Evolutionary conservation across 92 coral and sea anemone genomes (phyloP).

Genomic region (Nematostella vectensis): DNA sequence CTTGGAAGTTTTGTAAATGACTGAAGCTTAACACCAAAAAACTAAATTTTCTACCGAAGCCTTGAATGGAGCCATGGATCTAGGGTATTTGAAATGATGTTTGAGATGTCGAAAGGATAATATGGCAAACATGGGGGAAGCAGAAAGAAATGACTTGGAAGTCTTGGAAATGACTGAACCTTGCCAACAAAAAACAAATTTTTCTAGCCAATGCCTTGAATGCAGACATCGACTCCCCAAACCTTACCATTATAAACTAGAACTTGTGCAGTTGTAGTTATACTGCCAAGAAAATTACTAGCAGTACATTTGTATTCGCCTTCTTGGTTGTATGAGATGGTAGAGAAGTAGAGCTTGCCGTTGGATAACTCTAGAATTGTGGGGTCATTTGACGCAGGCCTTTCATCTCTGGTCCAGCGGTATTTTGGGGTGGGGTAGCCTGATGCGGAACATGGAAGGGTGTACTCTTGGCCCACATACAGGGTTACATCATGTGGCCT

Average conservation of each 20-base stretch:
- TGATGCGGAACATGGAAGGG: constrained; percentile 48
- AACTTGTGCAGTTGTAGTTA: constrained; percentile 35
- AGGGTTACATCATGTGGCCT: constrained; percentile 52
- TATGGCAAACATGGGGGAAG: too few species aligned
- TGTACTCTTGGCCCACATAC: constrained; percentile 29
- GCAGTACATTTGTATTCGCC: constrained; percentile 69
- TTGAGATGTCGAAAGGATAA: too few species aligned
- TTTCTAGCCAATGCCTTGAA: too few species aligned
- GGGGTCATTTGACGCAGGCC: constrained; percentile 8
- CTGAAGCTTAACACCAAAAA: too few species aligned
- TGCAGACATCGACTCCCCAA: too few species aligned
- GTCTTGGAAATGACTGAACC: too few species aligned
- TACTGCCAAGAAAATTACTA: constrained; percentile 25
- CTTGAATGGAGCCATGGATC: too few species aligned
- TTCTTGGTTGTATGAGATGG: constrained; percentile 13
- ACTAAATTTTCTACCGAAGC: too few species aligned
- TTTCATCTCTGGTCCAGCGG: constrained; percentile 40
- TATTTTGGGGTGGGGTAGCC: constrained; percentile 61
- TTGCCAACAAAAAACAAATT: too few species aligned
- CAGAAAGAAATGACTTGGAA: too few species aligned
- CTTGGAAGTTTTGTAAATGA: too few species aligned
- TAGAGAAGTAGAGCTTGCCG: constrained; percentile 29
- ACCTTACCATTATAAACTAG: constrained; percentile 65
- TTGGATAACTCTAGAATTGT: neutral
- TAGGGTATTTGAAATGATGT: too few species aligned